Base-by-base conservation (phyloP, 2,888 invertebrate genomes). In the Artemia sinica region DNA sequence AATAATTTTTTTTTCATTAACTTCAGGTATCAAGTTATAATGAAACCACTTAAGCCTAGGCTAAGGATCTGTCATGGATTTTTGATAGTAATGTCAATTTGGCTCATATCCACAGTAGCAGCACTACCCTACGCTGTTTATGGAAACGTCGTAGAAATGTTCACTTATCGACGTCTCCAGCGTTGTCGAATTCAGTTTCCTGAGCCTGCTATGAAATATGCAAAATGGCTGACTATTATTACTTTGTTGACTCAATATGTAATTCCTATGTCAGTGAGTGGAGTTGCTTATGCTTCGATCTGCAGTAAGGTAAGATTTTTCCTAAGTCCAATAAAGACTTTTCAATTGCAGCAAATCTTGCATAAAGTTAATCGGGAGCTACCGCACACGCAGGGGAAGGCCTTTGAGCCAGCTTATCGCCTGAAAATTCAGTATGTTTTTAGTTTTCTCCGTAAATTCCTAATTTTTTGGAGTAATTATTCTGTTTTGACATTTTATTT, bases 241-340 rank as follows among this genome's bases (percentile, higher is more conserved):
- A 79, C 79, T 10, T 75, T 79, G 66, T 66, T 77, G 6, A 74
- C 77, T 11, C 80, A 80, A 73, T 80, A 79, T 72, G 73, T 77
- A 66, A 72, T 78, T n/a, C 80, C 80, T 0, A 72, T 80, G 69
- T 69, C 74, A 2, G 74, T 80, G 9, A 78, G 78, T 12, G 77
- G 76, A 1, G 72, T 77, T 0, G 77, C 78, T 2, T 80, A 80
- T 5, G 74, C 75, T 66, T 76, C 76, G 2, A 72, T 73, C 49
- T 74, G 74, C 50, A 72, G 66, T 48, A 63, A 51, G 65, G 69
- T 69, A 69, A 50, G 50, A 9, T 14, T 66, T 9, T 66, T 41
- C n/a, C 8, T 11, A 10, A 58, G 58, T 52, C 13, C 14, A 52
- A 7, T 52, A 58, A 10, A 2, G 63, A 18, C 28, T 58, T 28